A percentile compares a stretch with the other conserved stretches of the same genome.
phyloP scores from a whole-genome alignment of 2,113 vertebrate species.

The Archilochus colubris region DNA sequence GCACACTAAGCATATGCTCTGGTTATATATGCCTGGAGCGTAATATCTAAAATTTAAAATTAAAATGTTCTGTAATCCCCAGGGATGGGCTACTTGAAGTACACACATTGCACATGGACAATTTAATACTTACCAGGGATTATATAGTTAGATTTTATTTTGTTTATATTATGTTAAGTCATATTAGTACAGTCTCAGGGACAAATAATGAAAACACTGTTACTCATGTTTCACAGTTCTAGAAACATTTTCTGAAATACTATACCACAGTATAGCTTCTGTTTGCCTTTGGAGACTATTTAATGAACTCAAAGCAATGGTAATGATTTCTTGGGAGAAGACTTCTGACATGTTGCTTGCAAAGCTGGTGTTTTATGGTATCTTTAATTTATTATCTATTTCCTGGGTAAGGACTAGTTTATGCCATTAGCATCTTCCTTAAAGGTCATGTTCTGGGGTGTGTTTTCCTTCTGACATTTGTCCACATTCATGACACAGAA shows the following conservation, averaged over 20 bases:
- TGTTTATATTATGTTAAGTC: neutral
- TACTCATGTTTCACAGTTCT: neutral
- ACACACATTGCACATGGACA: neutral
- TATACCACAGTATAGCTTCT: neutral
- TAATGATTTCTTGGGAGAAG: neutral
- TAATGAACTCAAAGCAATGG: neutral
- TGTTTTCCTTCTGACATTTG: constrained; percentile 43
- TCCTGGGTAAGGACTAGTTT: neutral
- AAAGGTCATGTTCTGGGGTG: constrained; percentile 44
- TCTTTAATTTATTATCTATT: constrained; percentile 15
- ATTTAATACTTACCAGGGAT: neutral
- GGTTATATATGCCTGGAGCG: neutral
- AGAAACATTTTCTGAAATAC: neutral
- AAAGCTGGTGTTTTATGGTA: neutral
- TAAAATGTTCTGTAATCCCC: neutral
- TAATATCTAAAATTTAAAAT: neutral
- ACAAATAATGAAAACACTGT: neutral
- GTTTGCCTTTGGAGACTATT: neutral
- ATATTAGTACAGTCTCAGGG: neutral
- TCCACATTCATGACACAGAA: neutral
- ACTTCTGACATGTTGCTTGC: neutral
- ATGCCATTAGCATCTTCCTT: neutral
- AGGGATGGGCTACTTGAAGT: neutral
- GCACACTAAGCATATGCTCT: neutral
- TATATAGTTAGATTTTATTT: neutral